Evolutionary conservation across 1,140 invertebrate genomes (phyloP), one percentile per base, ranked within the genome.

Genomic region (Temnothorax nylanderi): DNA sequence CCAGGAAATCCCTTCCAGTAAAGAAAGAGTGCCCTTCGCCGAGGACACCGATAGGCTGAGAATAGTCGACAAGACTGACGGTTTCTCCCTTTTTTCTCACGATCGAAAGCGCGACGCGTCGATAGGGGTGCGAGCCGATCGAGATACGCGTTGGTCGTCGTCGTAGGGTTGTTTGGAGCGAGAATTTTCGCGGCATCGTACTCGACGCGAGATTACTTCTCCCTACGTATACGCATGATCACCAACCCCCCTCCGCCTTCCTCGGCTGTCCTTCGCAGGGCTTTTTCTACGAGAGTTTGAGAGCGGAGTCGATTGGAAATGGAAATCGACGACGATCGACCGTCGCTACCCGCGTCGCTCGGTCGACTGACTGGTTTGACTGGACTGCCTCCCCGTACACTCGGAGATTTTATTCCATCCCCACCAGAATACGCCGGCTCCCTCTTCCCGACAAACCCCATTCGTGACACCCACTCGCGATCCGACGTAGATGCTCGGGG

Each of bases 361-460:
- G 88, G 85, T 92, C 92, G 92, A 93, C 92, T 92, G 86, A 76
- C 84, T 71, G 64, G 51, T 82, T 60, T 75, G 54, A 75, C 81
- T 86, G 84, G 84, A 85, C 86, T 89, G 78, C 78, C 77, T 82
- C 87, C 85, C 86, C 74, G 60, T 37, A 71, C 47, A 49, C 62
- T 74, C 86, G 80, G 26, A 86, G 71, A 89, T 88, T 92, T 87
- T 78, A 86, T 81, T 86, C 74, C 74, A 86, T 88, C 86, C 90
- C 90, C 88, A 89, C 90, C 80, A 67, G 34, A n/a, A 56, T 60
- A 41, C 51, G 10, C 64, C 82, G 56, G 69, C 67, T 26, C 69
- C 49, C 65, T 26, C 76, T 56, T 82, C 18, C 69, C n/a, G 34
- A 65, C 34, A 10, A 71, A 81, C 64, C 64, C 76, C 47, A 78